Evolutionary conservation across 2,888 invertebrate species (phyloP).

Genomic region (Chesias legatella): DNA sequence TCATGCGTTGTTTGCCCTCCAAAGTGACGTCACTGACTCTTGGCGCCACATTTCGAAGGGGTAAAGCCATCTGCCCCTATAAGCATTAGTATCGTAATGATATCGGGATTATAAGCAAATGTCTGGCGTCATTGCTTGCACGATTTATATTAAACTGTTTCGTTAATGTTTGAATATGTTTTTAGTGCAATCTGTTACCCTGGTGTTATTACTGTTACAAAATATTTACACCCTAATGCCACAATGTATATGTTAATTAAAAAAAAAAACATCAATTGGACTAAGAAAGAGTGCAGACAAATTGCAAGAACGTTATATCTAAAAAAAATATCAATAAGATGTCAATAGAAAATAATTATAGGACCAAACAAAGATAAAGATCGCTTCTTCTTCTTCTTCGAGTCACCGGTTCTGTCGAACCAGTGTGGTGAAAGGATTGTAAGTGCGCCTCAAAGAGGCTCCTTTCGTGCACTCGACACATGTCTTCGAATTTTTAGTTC

Average conservation of each 20-base stretch:
- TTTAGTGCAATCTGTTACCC: not conserved
- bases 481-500: too few species aligned
- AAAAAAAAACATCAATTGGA: too few species aligned
- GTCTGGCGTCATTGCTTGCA: conserved; percentile 7
- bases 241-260: too few species aligned
- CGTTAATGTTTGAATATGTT: not conserved
- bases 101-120: conserved; percentile 15
- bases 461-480: too few species aligned
- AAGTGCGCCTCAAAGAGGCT: too few species aligned
- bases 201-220: too few species aligned
- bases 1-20: conserved; percentile 13
- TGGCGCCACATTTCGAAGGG: conserved; percentile 42
- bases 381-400: too few species aligned
- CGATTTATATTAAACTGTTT: conserved; percentile 9
- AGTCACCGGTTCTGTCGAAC: too few species aligned
- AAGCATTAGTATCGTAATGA: conserved; percentile 17
- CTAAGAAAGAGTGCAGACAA: too few species aligned
- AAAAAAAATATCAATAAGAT: not conserved
- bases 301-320: too few species aligned
- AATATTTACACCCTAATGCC: too few species aligned
- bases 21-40: conserved; percentile 38
- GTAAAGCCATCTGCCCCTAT: conserved; percentile 21
- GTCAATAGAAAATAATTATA: not conserved
- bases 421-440: too few species aligned
- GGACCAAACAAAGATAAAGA: conserved; percentile 5